Base-by-base conservation (phyloP, 2,888 invertebrate genomes). In the Pollenia angustigena region DNA sequence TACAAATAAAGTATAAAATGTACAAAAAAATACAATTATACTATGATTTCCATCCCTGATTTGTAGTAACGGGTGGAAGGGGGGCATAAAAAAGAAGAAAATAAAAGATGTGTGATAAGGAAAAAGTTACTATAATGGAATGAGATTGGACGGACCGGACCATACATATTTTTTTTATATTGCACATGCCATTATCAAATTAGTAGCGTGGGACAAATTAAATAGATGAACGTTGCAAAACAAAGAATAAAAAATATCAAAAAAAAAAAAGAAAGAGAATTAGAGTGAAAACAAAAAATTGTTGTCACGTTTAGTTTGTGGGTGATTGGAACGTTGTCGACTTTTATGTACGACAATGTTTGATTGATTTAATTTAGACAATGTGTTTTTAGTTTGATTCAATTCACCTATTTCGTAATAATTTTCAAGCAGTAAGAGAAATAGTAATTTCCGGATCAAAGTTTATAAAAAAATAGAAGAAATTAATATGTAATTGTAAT, bases 171-270 rank as follows among this genome's bases (percentile, higher is more conserved):
- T 56, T 50, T 64, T 44, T 62, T 54, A 18, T 75, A 60, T 42
- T 58, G 66, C 23, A 85, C 80, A 81, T 78, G 78, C 68, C 68
- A 85, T 79, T 62, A 74, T 78, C 79, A 69, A 78, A 74, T 82
- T 74, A 72, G 82, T 82, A 75, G 81, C 81, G 85, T 85, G 82
- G 78, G 85, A 81, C 66, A 72, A 78, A 76, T 71, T 68, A 62
- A 74, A 58, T 75, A 52, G 52, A 52, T 81, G 78, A 80, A 40
- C 40, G 60, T 40, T 76, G 60, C 11, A 69, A 76, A 75, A 23
- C n/a, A 4, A 42, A 32, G 32, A 32, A 32, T 32, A 32, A 32
- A 32, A 32, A 32, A 6, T 32, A 6, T 32, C 6, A 6, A 6
- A 32, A 32, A 14, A 66, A 66, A 14, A 14, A 12, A 16, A 44